These are phyloP conservation scores for Micrastur ruficollis DNA, from an alignment of 2,797 vertebrate species.

Conservation along the genomic window DNA sequence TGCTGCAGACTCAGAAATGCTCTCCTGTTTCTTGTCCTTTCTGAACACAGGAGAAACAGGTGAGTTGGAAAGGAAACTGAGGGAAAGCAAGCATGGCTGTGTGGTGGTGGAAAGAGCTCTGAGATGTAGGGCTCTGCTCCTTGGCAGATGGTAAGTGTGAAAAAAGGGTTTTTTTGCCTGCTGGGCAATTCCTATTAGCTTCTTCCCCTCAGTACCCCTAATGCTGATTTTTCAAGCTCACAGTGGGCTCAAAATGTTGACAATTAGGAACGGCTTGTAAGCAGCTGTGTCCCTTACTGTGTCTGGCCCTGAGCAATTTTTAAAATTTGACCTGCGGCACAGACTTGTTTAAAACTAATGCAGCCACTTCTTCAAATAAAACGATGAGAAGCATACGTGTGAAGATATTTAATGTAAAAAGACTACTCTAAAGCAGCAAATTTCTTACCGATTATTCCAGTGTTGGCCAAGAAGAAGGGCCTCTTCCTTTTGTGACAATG, in stretches of 20 bases:
- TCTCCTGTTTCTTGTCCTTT: neutral
- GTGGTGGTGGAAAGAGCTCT: neutral
- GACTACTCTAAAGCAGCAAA: neutral
- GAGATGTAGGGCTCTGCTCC: neutral
- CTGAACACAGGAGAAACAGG: rapidly evolving
- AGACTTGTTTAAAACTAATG: neutral
- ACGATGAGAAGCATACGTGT: rapidly evolving
- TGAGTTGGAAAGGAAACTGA: neutral
- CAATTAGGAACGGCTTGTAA: neutral
- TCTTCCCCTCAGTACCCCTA: neutral
- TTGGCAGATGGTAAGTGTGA: neutral
- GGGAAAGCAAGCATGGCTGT: neutral
- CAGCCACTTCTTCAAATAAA: neutral
- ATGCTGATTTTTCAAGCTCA: neutral
- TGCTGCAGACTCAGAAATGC: neutral
- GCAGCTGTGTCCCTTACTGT: neutral
- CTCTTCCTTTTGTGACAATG: neutral
- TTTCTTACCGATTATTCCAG: neutral
- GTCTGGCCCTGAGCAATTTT: neutral
- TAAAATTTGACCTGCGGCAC: neutral
- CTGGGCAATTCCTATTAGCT: neutral
- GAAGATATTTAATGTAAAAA: neutral
- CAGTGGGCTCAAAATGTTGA: neutral
- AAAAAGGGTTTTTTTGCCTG: neutral
- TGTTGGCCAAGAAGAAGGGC: neutral